These are phyloP conservation scores for Idaea straminata DNA, from an alignment of 2,888 invertebrate genomes.

Conservation along the genomic window DNA sequence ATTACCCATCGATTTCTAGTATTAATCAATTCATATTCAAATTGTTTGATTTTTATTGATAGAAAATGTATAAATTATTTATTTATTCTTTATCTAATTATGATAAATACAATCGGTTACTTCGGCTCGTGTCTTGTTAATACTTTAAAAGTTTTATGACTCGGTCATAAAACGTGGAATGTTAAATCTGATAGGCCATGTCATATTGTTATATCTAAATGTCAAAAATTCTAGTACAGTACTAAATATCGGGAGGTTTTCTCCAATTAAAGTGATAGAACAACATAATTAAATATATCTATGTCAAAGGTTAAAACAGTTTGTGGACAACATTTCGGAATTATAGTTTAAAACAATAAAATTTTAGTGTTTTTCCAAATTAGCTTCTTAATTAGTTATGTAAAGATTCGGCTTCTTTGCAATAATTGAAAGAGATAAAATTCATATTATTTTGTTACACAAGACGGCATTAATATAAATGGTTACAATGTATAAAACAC, in stretches of 20 bases:
- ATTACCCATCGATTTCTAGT: constrained; percentile 23
- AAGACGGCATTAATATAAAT: neutral
- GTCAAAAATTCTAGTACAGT: constrained; percentile 13
- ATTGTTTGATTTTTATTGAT: constrained; percentile 16
- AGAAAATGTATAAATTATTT: constrained; percentile 24
- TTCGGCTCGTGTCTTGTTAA: constrained; percentile 21
- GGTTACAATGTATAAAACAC: neutral
- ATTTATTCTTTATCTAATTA: constrained; percentile 28
- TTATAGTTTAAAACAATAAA: neutral
- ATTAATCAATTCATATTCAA: constrained; percentile 33
- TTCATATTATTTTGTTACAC: neutral
- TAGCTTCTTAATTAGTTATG: constrained; percentile 1
- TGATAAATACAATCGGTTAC: constrained; percentile 24
- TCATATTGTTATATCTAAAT: constrained; percentile 7
- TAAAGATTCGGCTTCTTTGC: neutral
- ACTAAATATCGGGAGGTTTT: neutral
- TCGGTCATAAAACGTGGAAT: constrained; percentile 27
- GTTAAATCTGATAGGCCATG: constrained; percentile 23
- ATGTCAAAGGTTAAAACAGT: neutral
- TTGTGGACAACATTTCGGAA: neutral
- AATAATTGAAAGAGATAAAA: neutral
- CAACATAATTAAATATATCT: neutral
- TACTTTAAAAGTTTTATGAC: constrained; percentile 26
- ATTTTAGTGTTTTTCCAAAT: neutral
- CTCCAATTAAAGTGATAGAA: neutral